Conservation (phyloP, 2,888 invertebrate genomes). For the Aelia acuminata region DNA sequence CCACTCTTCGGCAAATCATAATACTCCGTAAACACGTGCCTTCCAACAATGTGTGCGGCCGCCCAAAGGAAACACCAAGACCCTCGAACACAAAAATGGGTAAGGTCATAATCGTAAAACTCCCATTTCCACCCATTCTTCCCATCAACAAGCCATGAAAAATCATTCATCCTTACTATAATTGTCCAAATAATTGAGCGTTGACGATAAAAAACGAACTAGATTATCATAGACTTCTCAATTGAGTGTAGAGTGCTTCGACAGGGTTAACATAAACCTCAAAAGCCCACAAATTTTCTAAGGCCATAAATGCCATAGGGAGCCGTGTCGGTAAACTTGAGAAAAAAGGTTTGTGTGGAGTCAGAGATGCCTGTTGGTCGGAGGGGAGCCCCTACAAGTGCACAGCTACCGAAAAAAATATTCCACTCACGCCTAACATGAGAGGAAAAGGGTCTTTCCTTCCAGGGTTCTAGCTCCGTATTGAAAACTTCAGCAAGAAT, state of each 20-base stretch:
- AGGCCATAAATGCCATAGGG: slow-evolving; percentile 26
- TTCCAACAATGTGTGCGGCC: slow-evolving; percentile 1
- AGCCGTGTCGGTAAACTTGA: not conserved
- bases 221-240: not conserved
- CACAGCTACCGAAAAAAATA: slow-evolving; percentile 25
- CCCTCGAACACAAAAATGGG: not conserved
- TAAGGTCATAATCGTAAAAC: not conserved
- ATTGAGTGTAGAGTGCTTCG: not conserved
- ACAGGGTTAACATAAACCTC: not conserved
- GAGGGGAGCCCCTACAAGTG: not conserved
- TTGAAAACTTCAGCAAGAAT: not conserved
- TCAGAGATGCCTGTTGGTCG: slow-evolving; percentile 6
- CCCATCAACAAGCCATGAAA: not conserved
- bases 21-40: not conserved
- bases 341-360: slow-evolving; percentile 20
- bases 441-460: slow-evolving; percentile 15
- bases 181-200: not conserved
- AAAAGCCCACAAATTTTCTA: not conserved
- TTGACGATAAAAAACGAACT: not conserved
- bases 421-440: slow-evolving; percentile 31
- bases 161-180: not conserved
- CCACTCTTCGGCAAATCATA: not conserved
- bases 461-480: not conserved
- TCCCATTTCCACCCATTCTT: not conserved
- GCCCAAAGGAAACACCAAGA: not conserved